Conservation (phyloP, 30 jellyfish, hydroid and myxozoan species). For the Pseudorhiza aurosa region DNA sequence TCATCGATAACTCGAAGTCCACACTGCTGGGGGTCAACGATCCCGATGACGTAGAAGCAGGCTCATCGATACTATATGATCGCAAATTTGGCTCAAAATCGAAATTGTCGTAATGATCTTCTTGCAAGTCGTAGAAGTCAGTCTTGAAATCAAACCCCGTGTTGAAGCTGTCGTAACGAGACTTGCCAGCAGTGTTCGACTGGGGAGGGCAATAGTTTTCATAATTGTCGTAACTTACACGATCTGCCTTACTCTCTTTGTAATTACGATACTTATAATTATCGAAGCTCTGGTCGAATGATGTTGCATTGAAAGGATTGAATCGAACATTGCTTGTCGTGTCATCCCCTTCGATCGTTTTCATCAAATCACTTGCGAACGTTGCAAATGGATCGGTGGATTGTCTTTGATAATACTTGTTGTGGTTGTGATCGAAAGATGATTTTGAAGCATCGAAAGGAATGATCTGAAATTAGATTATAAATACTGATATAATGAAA, state of each 20-base stretch:
- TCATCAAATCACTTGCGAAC: slow-evolving; percentile 66
- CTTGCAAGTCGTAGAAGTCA: slow-evolving; percentile 27
- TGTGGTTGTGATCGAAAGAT: not conserved
- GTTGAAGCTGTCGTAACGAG: slow-evolving; percentile 38
- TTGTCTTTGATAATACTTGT: slow-evolving; percentile 21
- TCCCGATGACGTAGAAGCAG: slow-evolving; percentile 80
- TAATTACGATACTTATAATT: slow-evolving; percentile 21
- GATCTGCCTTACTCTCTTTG: not conserved
- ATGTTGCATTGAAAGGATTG: slow-evolving; percentile 1
- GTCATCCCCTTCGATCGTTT: slow-evolving; percentile 52
- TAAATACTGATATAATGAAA: too few relatives aligned
- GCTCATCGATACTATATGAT: slow-evolving; percentile 63
- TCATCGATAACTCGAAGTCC: slow-evolving; percentile 66
- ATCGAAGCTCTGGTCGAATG: not conserved
- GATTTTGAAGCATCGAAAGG: not conserved
- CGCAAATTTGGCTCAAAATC: slow-evolving; percentile 35
- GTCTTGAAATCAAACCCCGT: slow-evolving; percentile 32
- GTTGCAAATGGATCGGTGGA: slow-evolving; percentile 52
- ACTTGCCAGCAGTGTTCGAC: not conserved
- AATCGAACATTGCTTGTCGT: slow-evolving; percentile 13
- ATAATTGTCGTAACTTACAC: slow-evolving; percentile 3
- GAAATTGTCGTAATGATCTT: slow-evolving; percentile 53
- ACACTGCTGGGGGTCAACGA: slow-evolving; percentile 86
- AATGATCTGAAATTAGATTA: not conserved
- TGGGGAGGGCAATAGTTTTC: slow-evolving; percentile 20